These are phyloP conservation scores for Lepidostoma basale DNA, from an alignment of 1,140 invertebrate species.

Conservation along the genomic window DNA sequence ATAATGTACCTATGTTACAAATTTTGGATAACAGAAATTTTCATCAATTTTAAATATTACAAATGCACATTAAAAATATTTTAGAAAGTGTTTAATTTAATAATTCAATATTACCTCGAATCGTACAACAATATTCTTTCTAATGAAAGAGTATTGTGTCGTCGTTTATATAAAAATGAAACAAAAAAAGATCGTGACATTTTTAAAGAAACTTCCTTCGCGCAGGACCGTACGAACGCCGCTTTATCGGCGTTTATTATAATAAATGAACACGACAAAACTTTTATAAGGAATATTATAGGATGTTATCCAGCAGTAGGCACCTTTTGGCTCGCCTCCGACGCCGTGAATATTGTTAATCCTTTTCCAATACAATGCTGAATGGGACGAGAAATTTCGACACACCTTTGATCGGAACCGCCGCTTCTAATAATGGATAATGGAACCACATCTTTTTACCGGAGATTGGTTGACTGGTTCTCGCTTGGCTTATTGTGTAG, in stretches of 20 bases:
- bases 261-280: conserved; percentile 22
- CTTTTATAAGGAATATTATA: conserved; percentile 39
- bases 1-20: too few species aligned
- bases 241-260: not conserved
- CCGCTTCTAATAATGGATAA: conserved; percentile 18
- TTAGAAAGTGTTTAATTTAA: too few species aligned
- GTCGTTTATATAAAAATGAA: too few species aligned
- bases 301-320: not conserved
- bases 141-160: too few species aligned
- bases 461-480: not conserved
- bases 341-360: conserved; percentile 21
- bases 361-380: conserved; percentile 29
- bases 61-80: too few species aligned
- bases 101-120: too few species aligned
- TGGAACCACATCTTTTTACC: not conserved
- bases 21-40: too few species aligned
- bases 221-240: not conserved
- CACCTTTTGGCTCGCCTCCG: conserved; percentile 5
- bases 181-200: too few species aligned
- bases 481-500: not conserved
- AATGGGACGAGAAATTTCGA: conserved; percentile 31
- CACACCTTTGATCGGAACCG: conserved; percentile 36
- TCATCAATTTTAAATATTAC: too few species aligned
- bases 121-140: too few species aligned
- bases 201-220: too few species aligned